Base-by-base conservation (phyloP, 2,113 vertebrate species). In the Ailurus styani region DNA sequence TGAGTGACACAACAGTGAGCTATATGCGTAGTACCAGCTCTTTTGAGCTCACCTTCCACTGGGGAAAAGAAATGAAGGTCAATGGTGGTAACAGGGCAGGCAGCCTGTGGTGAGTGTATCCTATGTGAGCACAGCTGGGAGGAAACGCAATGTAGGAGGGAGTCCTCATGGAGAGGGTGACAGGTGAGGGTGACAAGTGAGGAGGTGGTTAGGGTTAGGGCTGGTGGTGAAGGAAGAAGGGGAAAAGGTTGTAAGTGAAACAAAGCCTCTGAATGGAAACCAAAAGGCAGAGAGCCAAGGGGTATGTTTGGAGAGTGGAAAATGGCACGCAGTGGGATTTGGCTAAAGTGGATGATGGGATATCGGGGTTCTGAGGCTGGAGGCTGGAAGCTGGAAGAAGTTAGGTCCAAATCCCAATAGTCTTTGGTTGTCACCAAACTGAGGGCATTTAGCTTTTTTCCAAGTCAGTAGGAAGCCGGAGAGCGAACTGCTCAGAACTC, bases 11-110 rank as follows among this genome's bases (percentile, higher is more conserved):
- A n/a, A 62, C 21, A 23, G 55, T 68, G 78, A 79, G 21, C 23
- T 34, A 15, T 40, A 23, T 3, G 0, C 6, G 0, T 12, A 9
- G 31, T 54, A 57, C 11, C n/a, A 5, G 18, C 27, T 78, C 12
- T 54, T 37, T 12, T 17, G 52, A 87, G 34, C 42, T 42, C 31
- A 18, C 37, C 29, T 57, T 70, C 31, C 60, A 5, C 14, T 5
- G n/a, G 17, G n/a, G 23, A 77, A 77, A 50, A 37, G 52, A 37
- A 52, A 60, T 29, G 42, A 75, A 47, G 57, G 37, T 18, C 11
- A 13, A 7, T 5, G 14, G 34, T 21, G 17, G 9, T 34, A 55
- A 29, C 25, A 34, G 54, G 70, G 6, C 7, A 7, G 37, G 27
- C 8, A n/a, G 60, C 57, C 82, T 64, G 4, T 12, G 72, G 40